Evolutionary conservation across 2,888 invertebrate species (phyloP).

Genomic region (Amiota communis): DNA sequence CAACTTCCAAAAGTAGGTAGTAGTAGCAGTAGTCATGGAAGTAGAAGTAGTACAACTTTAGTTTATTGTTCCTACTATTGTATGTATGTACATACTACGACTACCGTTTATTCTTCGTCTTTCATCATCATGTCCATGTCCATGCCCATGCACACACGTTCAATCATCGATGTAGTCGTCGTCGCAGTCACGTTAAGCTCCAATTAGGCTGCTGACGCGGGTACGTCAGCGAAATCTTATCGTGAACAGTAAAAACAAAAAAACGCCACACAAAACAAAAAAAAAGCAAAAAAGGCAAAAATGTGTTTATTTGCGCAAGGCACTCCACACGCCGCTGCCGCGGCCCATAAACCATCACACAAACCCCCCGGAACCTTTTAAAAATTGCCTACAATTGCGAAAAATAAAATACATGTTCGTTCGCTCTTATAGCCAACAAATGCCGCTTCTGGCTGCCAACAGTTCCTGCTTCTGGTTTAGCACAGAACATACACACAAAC

Average conservation of each 20-base stretch:
- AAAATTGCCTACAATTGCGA: constrained; percentile 20
- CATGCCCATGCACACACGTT: too few species aligned
- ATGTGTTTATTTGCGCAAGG: constrained; percentile 55
- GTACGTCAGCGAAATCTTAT: constrained; percentile 66
- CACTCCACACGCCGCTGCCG: constrained; percentile 16
- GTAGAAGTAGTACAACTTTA: too few species aligned
- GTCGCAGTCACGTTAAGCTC: constrained; percentile 57
- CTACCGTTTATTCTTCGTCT: too few species aligned
- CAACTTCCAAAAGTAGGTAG: too few species aligned
- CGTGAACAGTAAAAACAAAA: constrained; percentile 43
- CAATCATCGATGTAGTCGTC: too few species aligned
- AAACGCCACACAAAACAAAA: constrained; percentile 41
- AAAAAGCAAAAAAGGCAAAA: constrained; percentile 49
- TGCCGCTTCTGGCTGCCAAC: constrained; percentile 44
- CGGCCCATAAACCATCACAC: constrained; percentile 30
- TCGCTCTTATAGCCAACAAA: constrained; percentile 9
- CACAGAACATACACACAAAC: constrained; percentile 36
- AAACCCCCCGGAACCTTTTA: constrained; percentile 22
- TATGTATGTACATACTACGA: too few species aligned
- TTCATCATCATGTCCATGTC: too few species aligned
- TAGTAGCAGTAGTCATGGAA: too few species aligned
- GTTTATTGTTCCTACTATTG: too few species aligned
- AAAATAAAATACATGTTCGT: neutral
- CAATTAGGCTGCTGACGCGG: constrained; percentile 57
- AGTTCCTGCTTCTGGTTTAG: constrained; percentile 67